Evolutionary conservation across 2,113 vertebrate genomes (phyloP).

Genomic region (Ophiodon elongatus): DNA sequence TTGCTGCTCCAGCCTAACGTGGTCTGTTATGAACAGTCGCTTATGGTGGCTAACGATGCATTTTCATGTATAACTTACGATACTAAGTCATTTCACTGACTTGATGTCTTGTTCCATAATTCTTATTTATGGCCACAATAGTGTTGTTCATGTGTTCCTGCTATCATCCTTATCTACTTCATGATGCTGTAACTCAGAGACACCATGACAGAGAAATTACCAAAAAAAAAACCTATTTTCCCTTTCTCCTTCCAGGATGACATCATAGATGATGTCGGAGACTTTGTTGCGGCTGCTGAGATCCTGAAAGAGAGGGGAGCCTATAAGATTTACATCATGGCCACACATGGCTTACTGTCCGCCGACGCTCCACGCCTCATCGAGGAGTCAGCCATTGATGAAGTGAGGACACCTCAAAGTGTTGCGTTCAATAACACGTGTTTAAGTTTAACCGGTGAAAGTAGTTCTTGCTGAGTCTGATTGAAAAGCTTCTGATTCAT

Average conservation of each 20-base stretch:
- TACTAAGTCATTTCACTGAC: not conserved
- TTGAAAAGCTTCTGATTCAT: too few species aligned
- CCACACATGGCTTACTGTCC: conserved; percentile 96
- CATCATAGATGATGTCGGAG: conserved; percentile 97
- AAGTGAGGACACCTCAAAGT: conserved; percentile 81
- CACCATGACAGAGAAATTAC: not conserved
- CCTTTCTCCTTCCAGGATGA: conserved; percentile 88
- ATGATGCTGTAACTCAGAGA: not conserved
- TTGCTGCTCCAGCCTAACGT: not conserved
- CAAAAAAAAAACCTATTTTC: not conserved
- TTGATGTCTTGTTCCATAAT: not conserved
- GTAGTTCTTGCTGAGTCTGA: not conserved
- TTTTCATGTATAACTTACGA: not conserved
- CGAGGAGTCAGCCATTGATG: conserved; percentile 95
- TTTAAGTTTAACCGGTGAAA: not conserved
- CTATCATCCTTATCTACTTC: not conserved
- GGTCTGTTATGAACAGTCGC: not conserved
- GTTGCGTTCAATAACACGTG: not conserved
- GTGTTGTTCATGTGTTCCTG: not conserved
- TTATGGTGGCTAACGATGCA: not conserved
- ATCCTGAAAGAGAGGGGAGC: conserved; percentile 98
- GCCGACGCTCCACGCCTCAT: conserved; percentile 96
- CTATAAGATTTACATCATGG: conserved; percentile 99
- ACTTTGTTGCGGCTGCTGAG: conserved; percentile 97
- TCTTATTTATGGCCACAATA: too few species aligned